These are phyloP conservation scores for Acronicta alni DNA, from an alignment of 2,888 invertebrate genomes.

Conservation along the genomic window DNA sequence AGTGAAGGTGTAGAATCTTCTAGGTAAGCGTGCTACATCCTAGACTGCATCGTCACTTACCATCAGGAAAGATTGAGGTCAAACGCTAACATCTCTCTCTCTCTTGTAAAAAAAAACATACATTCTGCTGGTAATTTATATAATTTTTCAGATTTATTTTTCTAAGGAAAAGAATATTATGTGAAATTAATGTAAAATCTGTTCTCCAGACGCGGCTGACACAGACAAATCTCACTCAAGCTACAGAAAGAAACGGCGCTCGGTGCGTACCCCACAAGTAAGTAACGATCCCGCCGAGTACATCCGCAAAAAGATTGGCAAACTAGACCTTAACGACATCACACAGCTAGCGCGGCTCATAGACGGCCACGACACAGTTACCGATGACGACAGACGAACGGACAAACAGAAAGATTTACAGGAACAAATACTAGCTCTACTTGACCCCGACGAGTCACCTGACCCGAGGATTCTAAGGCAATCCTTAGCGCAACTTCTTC, in stretches of 20 bases:
- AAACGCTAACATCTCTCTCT: too few relatives aligned
- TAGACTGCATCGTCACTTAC: too few relatives aligned
- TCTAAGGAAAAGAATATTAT: too few relatives aligned
- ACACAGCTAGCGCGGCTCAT: slow-evolving; percentile 79
- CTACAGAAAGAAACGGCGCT: slow-evolving; percentile 80
- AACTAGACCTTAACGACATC: slow-evolving; percentile 80
- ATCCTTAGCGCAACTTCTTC: slow-evolving; percentile 74
- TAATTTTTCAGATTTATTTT: too few relatives aligned
- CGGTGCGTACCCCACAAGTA: slow-evolving; percentile 78
- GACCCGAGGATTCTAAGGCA: slow-evolving; percentile 72
- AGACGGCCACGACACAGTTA: slow-evolving; percentile 76
- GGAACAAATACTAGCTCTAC: slow-evolving; percentile 77
- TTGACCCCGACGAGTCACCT: slow-evolving; percentile 79
- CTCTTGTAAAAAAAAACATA: too few relatives aligned
- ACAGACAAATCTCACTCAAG: slow-evolving; percentile 81
- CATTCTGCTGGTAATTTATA: too few relatives aligned
- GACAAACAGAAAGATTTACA: slow-evolving; percentile 78
- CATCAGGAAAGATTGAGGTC: too few relatives aligned
- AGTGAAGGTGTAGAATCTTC: too few relatives aligned
- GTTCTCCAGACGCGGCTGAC: slow-evolving; percentile 74
- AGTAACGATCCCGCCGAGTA: slow-evolving; percentile 82
- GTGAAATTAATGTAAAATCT: too few relatives aligned
- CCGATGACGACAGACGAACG: slow-evolving; percentile 52
- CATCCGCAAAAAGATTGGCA: slow-evolving; percentile 79
- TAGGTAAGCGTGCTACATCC: too few relatives aligned